Base-by-base conservation (phyloP, 2,888 invertebrate genomes). In the Lampropteryx suffumata region DNA sequence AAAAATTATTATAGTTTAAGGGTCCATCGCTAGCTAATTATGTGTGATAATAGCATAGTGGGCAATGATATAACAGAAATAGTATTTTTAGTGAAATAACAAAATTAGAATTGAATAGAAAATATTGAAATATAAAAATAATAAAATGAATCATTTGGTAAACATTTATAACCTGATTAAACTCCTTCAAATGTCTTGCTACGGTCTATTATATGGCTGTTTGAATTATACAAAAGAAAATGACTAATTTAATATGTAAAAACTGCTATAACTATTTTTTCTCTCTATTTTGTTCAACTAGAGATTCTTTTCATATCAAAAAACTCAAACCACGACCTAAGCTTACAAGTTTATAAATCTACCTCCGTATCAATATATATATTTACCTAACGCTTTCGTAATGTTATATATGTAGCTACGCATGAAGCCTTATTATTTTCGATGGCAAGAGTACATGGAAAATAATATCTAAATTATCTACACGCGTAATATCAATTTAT, bases 401-500 rank as follows among this genome's bases (percentile, higher is more conserved):
- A 9, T 14, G 35, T 29, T 13, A 41, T 12, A 24, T 13, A 17
- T 35, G 29, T 21, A 51, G 30, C 33, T 39, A 40, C 36, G 9
- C 46, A 26, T 11, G 30, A 35, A 40, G 34, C 35, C 10, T 13
- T 40, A 14, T 24, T n/a, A 27, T n/a, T 17, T 47, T 47, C 42
- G 32, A 45, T 51, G 46, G 33, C 51, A 32, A 42, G 29, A 13
- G 6, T 32, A 32, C 14, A 29, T 6, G 13, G 17, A 21, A 42
- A 33, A 13, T 13, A 42, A 33, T 33, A 41, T 37, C 21, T 33
- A 34, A 39, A 35, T 27, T 51, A 51, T 46, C 46, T 28, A 44
- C 43, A 50, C n/a, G 12, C n/a, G 13, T 40, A 50, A 45, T 52
- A 52, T 47, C 47, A 50, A 27, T 43, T 46, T 30, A 42, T 41